A percentile compares a stretch with the other conserved stretches of the same genome.
Conservation (phyloP, 2,113 vertebrate genomes). For the Malurus cyaneus region DNA sequence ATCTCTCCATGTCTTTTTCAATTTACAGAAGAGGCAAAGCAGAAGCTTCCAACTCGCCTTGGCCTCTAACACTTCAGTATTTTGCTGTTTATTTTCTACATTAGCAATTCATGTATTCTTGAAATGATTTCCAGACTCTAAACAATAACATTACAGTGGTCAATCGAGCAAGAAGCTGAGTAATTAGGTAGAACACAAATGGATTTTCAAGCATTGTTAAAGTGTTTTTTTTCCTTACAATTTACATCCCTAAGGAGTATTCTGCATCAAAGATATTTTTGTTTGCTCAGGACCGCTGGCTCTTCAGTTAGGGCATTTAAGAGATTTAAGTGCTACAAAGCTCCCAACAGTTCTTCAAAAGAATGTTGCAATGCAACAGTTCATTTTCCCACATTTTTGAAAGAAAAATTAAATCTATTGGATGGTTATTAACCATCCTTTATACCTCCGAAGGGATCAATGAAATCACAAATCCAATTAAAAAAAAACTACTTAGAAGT, state of each 20-base stretch:
- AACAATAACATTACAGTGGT: not conserved
- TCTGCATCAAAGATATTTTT: not conserved
- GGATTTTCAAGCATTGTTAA: slow-evolving; percentile 16
- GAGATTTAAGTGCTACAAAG: not conserved
- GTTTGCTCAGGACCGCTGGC: not conserved
- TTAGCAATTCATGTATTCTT: not conserved
- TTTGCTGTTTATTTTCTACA: not conserved
- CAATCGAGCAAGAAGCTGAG: not conserved
- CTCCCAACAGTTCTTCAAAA: not conserved
- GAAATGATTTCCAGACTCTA: not conserved
- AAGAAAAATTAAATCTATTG: slow-evolving; percentile 1
- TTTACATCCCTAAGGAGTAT: not conserved
- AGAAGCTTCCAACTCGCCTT: not conserved
- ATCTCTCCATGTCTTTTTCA: not conserved
- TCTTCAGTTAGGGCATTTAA: not conserved
- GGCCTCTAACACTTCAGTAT: not conserved
- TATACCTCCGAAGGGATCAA: not conserved
- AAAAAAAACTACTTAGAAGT: not conserved
- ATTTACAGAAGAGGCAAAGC: not conserved
- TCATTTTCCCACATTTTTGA: not conserved
- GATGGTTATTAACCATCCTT: slow-evolving; percentile 1
- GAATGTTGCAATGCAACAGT: not conserved
- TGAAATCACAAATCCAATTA: not conserved
- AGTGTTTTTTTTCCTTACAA: not conserved
- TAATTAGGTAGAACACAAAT: slow-evolving; percentile 36